phyloP scores from a whole-genome alignment of 2,888 invertebrate species.

The Leucoma salicis region DNA sequence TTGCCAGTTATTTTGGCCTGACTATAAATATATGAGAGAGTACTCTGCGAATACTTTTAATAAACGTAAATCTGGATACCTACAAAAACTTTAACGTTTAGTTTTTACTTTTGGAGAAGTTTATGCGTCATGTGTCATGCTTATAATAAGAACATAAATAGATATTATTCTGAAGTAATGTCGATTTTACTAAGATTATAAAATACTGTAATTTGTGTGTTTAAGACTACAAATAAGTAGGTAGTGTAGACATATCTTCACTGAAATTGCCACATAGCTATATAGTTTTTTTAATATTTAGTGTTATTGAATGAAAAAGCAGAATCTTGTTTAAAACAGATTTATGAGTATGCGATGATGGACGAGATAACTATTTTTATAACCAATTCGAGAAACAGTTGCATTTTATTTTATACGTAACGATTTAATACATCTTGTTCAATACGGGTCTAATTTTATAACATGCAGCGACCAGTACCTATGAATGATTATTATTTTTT shows the following conservation, averaged over 20 bases:
- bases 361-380: slow-evolving; percentile 42
- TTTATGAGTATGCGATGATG: slow-evolving; percentile 36
- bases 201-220: slow-evolving; percentile 9
- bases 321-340: slow-evolving; percentile 33
- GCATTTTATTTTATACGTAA: slow-evolving; percentile 24
- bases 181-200: slow-evolving; percentile 1
- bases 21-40: slow-evolving; percentile 61
- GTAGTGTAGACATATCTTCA: slow-evolving; percentile 37
- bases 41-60: slow-evolving; percentile 53
- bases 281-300: slow-evolving; percentile 31
- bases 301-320: slow-evolving; percentile 35
- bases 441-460: slow-evolving; percentile 26
- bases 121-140: slow-evolving; percentile 30
- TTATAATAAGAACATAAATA: slow-evolving; percentile 3
- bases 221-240: slow-evolving; percentile 12
- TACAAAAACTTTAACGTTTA: slow-evolving; percentile 25
- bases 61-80: slow-evolving; percentile 53
- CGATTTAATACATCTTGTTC: slow-evolving; percentile 31
- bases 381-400: slow-evolving; percentile 27
- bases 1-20: slow-evolving; percentile 64
- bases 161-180: slow-evolving; percentile 4
- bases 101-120: slow-evolving; percentile 46
- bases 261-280: slow-evolving; percentile 26
- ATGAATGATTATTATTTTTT: too few species aligned
- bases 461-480: slow-evolving; percentile 16